Evolutionary conservation across 2,888 invertebrate species (phyloP).

Genomic region (Glyphotaelius pellucidus): DNA sequence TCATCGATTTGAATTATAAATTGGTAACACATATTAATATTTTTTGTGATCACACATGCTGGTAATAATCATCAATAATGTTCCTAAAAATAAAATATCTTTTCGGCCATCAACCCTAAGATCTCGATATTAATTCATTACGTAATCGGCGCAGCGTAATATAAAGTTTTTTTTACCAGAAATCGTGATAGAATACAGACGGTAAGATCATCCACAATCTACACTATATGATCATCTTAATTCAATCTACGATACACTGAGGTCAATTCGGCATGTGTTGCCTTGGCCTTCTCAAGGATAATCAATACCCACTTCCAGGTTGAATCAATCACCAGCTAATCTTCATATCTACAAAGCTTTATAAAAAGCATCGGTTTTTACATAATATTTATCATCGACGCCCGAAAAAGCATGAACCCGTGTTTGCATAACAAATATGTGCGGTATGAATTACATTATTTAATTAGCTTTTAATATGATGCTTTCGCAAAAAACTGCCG

Average conservation of each 20-base stretch:
- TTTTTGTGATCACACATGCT: background rate
- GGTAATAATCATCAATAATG: background rate
- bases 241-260: slow-evolving; percentile 39
- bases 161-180: slow-evolving; percentile 11
- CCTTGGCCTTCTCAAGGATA: slow-evolving; percentile 46
- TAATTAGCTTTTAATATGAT: background rate
- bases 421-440: background rate
- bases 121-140: slow-evolving; percentile 18
- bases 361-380: background rate
- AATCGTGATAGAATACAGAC: slow-evolving; percentile 43
- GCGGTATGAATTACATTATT: background rate
- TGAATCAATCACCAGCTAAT: slow-evolving; percentile 1
- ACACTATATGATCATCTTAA: slow-evolving; percentile 46
- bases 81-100: background rate
- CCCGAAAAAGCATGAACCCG: background rate
- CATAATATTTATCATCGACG: background rate
- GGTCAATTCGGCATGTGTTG: slow-evolving; percentile 44
- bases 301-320: slow-evolving; percentile 32
- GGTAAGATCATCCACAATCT: slow-evolving; percentile 28
- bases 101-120: slow-evolving; percentile 37
- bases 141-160: slow-evolving; percentile 26
- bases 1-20: background rate
- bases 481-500: background rate
- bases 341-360: background rate
- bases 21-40: background rate